Conservation (phyloP, 2,113 vertebrate genomes). For the Platysteira castanea region DNA sequence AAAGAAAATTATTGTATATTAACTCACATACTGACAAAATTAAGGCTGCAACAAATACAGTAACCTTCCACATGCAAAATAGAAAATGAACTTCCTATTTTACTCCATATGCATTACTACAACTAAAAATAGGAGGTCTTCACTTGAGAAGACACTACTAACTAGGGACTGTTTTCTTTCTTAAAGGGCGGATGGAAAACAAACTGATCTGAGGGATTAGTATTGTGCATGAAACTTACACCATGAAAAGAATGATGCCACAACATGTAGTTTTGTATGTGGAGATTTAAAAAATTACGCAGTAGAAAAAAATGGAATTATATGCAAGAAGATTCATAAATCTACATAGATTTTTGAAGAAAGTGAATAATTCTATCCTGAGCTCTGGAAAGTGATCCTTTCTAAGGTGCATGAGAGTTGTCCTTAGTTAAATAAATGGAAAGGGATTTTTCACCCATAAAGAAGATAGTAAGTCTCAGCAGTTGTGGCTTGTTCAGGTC, state of each 20-base stretch:
- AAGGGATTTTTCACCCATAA: neutral
- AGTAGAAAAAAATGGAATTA: neutral
- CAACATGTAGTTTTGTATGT: neutral
- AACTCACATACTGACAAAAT: neutral
- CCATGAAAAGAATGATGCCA: neutral
- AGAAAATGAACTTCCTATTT: neutral
- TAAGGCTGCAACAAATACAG: neutral
- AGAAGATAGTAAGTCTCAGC: neutral
- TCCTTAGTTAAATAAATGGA: neutral
- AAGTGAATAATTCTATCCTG: neutral
- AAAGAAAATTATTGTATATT: neutral
- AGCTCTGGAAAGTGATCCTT: neutral
- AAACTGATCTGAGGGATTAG: neutral
- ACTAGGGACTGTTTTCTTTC: neutral
- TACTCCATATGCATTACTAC: neutral
- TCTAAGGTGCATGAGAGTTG: neutral
- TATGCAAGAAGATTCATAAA: neutral
- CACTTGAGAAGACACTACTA: neutral
- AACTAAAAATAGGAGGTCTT: neutral
- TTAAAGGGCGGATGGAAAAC: neutral
- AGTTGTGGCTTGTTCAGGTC: slow-evolving; percentile 17
- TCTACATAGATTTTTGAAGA: neutral
- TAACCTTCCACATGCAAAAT: neutral
- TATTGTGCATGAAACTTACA: neutral
- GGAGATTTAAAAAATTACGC: neutral